These are phyloP conservation scores for Orthosia gothica DNA, from an alignment of 2,888 invertebrate species.

Conservation along the genomic window DNA sequence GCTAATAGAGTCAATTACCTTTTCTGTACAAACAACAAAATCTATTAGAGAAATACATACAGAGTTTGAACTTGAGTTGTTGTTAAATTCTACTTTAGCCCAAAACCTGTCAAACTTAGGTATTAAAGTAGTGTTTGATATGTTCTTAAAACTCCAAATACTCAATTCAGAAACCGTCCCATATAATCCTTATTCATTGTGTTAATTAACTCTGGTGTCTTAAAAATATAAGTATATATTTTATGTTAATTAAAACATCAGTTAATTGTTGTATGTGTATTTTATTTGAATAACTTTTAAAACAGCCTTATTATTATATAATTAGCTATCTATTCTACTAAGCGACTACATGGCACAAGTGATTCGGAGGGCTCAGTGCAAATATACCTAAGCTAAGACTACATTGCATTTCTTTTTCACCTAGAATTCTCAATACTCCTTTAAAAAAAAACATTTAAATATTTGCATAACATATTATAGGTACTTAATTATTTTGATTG, in stretches of 20 bases:
- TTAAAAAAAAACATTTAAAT: not conserved
- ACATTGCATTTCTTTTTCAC: constrained; percentile 22
- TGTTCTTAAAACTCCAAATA: not conserved
- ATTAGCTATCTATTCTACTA: constrained; percentile 71
- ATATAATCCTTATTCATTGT: not conserved
- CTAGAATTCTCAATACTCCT: constrained; percentile 12
- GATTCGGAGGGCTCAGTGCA: constrained; percentile 79
- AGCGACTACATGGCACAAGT: constrained; percentile 78
- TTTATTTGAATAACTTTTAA: constrained; percentile 59
- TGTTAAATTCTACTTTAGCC: not conserved
- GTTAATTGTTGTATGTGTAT: constrained; percentile 39
- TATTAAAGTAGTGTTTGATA: not conserved
- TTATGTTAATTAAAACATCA: constrained; percentile 32
- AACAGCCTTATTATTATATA: constrained; percentile 65
- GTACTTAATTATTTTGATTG: not conserved
- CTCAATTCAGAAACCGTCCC: not conserved
- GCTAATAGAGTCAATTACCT: not conserved
- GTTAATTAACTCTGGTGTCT: not conserved
- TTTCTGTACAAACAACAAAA: constrained; percentile 1
- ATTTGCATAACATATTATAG: no score
- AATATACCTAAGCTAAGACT: constrained; percentile 54
- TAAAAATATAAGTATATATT: not conserved
- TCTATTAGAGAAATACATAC: not conserved
- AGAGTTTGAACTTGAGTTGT: not conserved
- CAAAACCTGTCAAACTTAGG: not conserved